Percentiles rank a stretch among this genome's conserved stretches.
Evolutionary conservation across 2,797 vertebrate species (phyloP).

Genomic region (Gymnoscopelus braueri): DNA sequence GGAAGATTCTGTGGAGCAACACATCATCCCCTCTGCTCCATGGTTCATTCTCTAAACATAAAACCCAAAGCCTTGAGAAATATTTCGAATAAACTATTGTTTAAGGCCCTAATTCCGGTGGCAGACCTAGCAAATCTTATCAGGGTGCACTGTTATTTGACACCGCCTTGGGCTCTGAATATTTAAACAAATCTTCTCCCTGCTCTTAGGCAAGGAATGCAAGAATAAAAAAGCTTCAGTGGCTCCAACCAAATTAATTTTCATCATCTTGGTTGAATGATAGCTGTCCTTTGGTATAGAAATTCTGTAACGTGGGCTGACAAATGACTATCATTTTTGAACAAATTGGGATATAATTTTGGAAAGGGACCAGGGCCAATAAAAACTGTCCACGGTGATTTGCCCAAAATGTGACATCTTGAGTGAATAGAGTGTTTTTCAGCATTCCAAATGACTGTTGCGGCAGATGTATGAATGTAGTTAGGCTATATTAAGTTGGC

Average conservation of each 20-base stretch:
- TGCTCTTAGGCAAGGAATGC: slow-evolving; percentile 65
- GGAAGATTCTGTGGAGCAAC: slow-evolving; percentile 73
- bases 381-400: slow-evolving; percentile 31
- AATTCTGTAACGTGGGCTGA: slow-evolving; percentile 38
- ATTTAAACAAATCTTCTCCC: slow-evolving; percentile 77
- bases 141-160: slow-evolving; percentile 76
- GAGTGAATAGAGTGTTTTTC: slow-evolving; percentile 20
- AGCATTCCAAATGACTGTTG: slow-evolving; percentile 1
- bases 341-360: slow-evolving; percentile 8
- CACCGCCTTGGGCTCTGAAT: slow-evolving; percentile 78
- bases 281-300: slow-evolving; percentile 57
- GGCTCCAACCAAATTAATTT: slow-evolving; percentile 67
- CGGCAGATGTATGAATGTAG: slow-evolving; percentile 24
- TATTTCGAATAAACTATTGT: slow-evolving; percentile 78
- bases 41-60: slow-evolving; percentile 65
- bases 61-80: slow-evolving; percentile 57
- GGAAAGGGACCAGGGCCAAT: slow-evolving; percentile 11
- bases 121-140: slow-evolving; percentile 77
- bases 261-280: slow-evolving; percentile 63
- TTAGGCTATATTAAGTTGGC: slow-evolving; percentile 29
- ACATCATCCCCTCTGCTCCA: slow-evolving; percentile 69
- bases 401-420: slow-evolving; percentile 13
- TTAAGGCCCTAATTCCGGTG: slow-evolving; percentile 78
- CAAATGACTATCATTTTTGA: slow-evolving; percentile 34
- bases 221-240: slow-evolving; percentile 65